phyloP scores from a whole-genome alignment of 1,140 invertebrate species.

The Macrosteles quadrilineatus region DNA sequence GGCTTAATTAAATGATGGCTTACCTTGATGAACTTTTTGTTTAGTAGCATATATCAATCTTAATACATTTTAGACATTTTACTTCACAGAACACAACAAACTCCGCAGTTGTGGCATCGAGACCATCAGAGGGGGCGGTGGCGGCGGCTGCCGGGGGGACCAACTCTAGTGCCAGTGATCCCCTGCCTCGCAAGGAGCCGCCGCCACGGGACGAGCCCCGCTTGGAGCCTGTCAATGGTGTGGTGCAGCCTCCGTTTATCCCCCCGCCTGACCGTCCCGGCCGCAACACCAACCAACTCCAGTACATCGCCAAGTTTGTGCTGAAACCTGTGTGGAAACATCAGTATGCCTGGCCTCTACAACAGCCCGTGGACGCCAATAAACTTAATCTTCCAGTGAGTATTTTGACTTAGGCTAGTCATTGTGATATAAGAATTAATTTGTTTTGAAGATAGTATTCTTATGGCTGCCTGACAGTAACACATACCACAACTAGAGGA shows the following conservation, averaged over 20 bases:
- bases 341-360: conserved; percentile 98
- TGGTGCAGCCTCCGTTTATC: conserved; percentile 75
- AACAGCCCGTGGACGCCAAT: conserved; percentile 94
- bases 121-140: background rate
- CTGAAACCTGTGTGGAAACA: conserved; percentile 97
- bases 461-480: background rate
- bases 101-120: conserved; percentile 18
- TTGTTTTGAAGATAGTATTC: background rate
- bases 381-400: conserved; percentile 92
- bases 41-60: too few species aligned
- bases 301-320: conserved; percentile 92
- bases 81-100: conserved; percentile 30
- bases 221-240: conserved; percentile 78
- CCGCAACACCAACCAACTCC: conserved; percentile 89
- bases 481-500: background rate
- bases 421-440: too few species aligned
- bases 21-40: too few species aligned
- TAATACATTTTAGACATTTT: too few species aligned
- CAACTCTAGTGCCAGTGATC: background rate
- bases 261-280: conserved; percentile 79
- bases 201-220: conserved; percentile 68
- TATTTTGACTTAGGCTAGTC: too few species aligned
- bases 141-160: conserved; percentile 2
- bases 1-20: too few species aligned
- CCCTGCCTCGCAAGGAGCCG: conserved; percentile 51